A percentile compares a stretch with the other conserved stretches of the same genome.
These are phyloP conservation scores for Pollenia griseotomentosa DNA, from an alignment of 2,888 invertebrate species.

Conservation along the genomic window DNA sequence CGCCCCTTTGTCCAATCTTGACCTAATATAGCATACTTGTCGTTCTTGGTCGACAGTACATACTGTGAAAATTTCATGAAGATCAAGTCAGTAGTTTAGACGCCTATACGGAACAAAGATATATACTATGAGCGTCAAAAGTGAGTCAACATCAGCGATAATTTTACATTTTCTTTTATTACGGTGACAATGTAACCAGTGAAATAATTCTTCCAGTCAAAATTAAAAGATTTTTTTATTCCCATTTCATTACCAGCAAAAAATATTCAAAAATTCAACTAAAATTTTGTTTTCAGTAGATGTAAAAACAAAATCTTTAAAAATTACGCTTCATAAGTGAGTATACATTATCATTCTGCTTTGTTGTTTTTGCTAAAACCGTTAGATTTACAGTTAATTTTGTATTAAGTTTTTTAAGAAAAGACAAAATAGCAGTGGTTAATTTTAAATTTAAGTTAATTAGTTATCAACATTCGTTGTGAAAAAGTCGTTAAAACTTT, in stretches of 20 bases:
- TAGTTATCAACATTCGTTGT: background rate
- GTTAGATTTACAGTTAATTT: conserved; percentile 22
- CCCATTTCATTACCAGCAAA: no score
- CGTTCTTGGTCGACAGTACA: no score
- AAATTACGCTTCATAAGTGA: conserved; percentile 16
- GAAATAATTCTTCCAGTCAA: background rate
- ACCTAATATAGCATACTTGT: no score
- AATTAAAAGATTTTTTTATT: background rate
- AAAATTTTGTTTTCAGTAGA: background rate
- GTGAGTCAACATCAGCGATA: background rate
- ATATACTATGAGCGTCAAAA: background rate
- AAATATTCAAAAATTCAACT: no score
- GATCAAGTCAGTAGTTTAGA: no score
- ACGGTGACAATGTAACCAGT: background rate
- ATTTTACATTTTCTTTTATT: no score
- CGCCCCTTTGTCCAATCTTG: no score
- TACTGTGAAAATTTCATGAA: no score
- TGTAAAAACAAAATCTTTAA: conserved; percentile 9
- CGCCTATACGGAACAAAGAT: no score
- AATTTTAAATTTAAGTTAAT: conserved; percentile 9
- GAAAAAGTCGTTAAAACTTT: background rate
- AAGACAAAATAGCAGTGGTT: conserved; percentile 1
- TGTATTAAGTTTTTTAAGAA: background rate
- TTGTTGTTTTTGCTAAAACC: conserved; percentile 11
- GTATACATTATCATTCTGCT: background rate